Percentiles rank a stretch among this genome's conserved stretches.
Conservation (phyloP, 2,113 vertebrate species). For the Myotis lucifugus region DNA sequence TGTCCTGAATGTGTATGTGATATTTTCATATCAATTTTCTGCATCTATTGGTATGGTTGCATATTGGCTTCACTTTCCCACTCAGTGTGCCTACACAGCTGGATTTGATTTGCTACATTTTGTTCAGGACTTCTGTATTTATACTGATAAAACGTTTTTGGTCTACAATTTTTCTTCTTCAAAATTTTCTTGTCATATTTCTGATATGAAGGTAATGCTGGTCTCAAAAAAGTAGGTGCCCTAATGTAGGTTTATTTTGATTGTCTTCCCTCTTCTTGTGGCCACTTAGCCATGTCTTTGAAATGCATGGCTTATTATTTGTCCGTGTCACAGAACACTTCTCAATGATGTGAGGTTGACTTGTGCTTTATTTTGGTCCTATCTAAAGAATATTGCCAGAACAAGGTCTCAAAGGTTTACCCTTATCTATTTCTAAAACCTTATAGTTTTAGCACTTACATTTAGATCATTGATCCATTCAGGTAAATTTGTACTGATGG, state of each 20-base stretch:
- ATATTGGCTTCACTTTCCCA: not conserved
- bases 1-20: not conserved
- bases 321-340: not conserved
- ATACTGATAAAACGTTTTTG: not conserved
- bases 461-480: not conserved
- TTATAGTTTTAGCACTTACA: not conserved
- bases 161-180: not conserved
- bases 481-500: not conserved
- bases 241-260: not conserved
- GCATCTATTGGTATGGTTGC: not conserved
- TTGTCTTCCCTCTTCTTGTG: not conserved
- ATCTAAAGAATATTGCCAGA: not conserved
- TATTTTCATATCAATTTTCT: not conserved
- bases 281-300: not conserved
- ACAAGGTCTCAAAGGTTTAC: not conserved
- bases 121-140: not conserved
- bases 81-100: not conserved
- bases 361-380: not conserved
- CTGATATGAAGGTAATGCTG: not conserved
- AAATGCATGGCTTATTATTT: not conserved
- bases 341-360: not conserved
- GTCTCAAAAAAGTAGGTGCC: not conserved
- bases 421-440: not conserved
- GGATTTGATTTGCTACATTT: not conserved
- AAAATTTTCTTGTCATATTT: not conserved